A percentile compares a stretch with the other conserved stretches of the same genome.
These are phyloP conservation scores for Vicugna pacos DNA, from an alignment of 2,113 vertebrate genomes.

Conservation along the genomic window DNA sequence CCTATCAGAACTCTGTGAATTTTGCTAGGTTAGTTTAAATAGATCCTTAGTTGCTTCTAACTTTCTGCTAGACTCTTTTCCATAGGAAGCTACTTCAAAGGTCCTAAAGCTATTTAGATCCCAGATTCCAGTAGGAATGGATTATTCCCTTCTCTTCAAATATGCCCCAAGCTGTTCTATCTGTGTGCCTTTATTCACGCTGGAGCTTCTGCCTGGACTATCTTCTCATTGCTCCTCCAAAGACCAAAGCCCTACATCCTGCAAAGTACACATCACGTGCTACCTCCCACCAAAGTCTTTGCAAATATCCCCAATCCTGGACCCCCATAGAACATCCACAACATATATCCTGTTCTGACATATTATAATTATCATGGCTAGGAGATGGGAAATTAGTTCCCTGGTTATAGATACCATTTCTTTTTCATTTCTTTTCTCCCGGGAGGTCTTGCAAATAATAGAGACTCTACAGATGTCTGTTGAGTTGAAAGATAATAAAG, in stretches of 20 bases:
- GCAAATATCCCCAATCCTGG: not conserved
- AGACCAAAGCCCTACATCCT: not conserved
- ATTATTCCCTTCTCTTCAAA: not conserved
- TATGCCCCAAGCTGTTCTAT: not conserved
- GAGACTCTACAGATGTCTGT: not conserved
- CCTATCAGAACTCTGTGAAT: not conserved
- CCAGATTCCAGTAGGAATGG: not conserved
- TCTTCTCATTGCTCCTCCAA: not conserved
- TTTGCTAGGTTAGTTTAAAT: slow-evolving; percentile 1
- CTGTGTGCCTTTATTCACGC: not conserved
- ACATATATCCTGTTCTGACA: not conserved
- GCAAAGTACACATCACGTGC: not conserved
- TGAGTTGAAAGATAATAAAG: not conserved
- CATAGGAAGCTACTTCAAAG: not conserved
- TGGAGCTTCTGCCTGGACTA: not conserved
- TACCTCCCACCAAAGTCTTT: not conserved
- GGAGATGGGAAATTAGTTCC: not conserved
- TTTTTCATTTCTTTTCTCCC: not conserved
- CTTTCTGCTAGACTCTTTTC: not conserved
- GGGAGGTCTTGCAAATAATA: not conserved
- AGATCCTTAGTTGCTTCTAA: not conserved
- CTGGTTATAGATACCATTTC: not conserved
- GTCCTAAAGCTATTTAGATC: not conserved
- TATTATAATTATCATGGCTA: not conserved
- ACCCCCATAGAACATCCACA: not conserved